Base-by-base conservation (phyloP, 2,888 invertebrate species). In the Malthinus seriepunctatus region DNA sequence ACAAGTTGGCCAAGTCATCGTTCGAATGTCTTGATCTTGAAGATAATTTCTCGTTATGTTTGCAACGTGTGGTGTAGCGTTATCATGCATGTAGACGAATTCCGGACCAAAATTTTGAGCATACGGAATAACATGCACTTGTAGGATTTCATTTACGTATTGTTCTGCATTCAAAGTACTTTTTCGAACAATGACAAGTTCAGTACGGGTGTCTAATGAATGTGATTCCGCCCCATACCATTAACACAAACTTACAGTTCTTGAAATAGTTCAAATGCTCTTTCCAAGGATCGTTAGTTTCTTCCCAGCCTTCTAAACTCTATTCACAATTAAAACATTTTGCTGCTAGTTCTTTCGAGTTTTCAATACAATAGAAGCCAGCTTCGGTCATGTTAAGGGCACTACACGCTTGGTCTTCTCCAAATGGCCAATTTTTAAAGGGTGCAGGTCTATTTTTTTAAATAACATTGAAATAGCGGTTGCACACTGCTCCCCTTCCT, bases 261-360 rank as follows among this genome's bases (percentile, higher is more conserved):
- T 85, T 79, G 0, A 90, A 84, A 73, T 92, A 92, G 62, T 86
- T 88, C 8, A 80, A 77, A 68, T 93, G 93, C 72, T 93, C 87
- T 34, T 80, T 80, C 93, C 91, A 91, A 0, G 95, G 94, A 74
- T 93, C 88, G 73, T 95, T 94, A 5, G 82, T 79, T 0, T 86
- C 79, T 73, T 93, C 93, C 95, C 95, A 95, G 5, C 93, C 93
- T 76, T 95, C 91, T 8, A 95, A 77, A 64, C 89, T 87, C 76
- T 95, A 95, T 1, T 82, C 80, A 72, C 95, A 95, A 1, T 90
- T 83, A 73, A 91, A 93, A 75, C 95, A 95, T 69, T 88, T 86
- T 4, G 88, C 82, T 77, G 94, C 95, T 0, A 86, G 87, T 63
- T 90, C 90, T 0, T 83, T 79, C 32, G 78, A 75, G 1, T 83